These are phyloP conservation scores for Protodeltote pygarga DNA, from an alignment of 2,888 invertebrate genomes.

Conservation along the genomic window DNA sequence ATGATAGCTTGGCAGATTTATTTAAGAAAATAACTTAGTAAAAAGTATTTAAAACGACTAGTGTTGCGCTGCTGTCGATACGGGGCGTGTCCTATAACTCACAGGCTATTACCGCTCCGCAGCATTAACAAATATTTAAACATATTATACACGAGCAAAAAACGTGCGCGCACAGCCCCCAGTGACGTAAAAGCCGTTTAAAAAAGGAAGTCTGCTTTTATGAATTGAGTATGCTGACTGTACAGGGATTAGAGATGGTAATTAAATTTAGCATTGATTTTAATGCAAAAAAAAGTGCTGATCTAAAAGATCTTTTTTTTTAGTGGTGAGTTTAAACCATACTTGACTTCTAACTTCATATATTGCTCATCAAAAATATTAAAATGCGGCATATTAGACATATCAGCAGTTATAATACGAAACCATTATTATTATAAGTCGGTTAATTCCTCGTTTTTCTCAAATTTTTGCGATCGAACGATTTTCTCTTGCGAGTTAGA, in stretches of 20 bases:
- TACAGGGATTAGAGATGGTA: conserved; percentile 7
- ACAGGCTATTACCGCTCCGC: conserved; percentile 58
- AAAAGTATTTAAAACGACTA: conserved; percentile 16
- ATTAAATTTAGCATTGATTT: no score
- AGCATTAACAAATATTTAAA: conserved; percentile 81
- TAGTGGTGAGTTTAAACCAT: neutral
- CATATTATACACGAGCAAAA: conserved; percentile 61
- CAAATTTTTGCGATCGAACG: no score
- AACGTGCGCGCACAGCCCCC: conserved; percentile 54
- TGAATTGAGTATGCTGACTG: conserved; percentile 3
- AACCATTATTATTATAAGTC: no score
- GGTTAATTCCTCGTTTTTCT: no score
- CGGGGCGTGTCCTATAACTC: conserved; percentile 65
- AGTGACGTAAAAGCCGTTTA: conserved; percentile 38
- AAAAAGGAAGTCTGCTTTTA: conserved; percentile 24
- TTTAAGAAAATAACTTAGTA: neutral
- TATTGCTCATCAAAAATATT: no score
- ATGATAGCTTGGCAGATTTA: neutral
- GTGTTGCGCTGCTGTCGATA: conserved; percentile 54
- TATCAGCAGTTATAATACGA: no score
- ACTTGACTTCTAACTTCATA: no score
- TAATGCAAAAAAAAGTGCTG: neutral
- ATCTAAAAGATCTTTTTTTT: neutral
- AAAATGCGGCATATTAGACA: no score
- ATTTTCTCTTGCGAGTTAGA: no score